Conservation (phyloP, 2,113 vertebrate genomes). For the Perognathus longimembris region DNA sequence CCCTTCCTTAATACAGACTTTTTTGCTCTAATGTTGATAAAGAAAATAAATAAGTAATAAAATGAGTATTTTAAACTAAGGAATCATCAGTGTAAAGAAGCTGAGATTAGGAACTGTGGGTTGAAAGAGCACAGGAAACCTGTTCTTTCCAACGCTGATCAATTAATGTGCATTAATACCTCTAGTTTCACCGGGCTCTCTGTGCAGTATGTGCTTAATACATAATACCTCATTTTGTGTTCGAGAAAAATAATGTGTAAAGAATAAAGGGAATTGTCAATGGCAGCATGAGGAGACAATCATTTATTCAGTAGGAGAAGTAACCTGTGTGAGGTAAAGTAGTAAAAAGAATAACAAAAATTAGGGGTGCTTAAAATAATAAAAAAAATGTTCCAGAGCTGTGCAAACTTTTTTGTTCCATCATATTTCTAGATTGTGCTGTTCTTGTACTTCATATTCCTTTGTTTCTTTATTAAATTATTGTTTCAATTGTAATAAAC, state of each 20-base stretch:
- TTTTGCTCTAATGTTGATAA: conserved; percentile 15
- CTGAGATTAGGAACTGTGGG: background rate
- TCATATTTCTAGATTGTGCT: background rate
- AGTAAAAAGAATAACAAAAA: background rate
- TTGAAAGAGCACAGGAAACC: background rate
- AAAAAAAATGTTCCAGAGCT: background rate
- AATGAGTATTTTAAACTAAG: background rate
- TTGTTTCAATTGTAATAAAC: background rate
- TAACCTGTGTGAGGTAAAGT: background rate
- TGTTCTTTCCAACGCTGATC: background rate
- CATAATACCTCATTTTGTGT: background rate
- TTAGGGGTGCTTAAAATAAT: background rate
- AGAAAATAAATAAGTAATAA: background rate
- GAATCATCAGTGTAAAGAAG: background rate
- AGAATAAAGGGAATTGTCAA: conserved; percentile 23
- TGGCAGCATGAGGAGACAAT: background rate
- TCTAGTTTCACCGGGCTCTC: background rate
- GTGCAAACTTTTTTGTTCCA: background rate
- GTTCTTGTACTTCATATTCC: background rate
- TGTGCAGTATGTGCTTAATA: background rate
- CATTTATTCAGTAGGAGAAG: conserved; percentile 4
- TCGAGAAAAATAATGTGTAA: conserved; percentile 5
- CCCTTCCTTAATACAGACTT: background rate
- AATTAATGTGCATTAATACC: conserved; percentile 42
- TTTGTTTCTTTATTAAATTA: background rate